phyloP scores from a whole-genome alignment of 92 coral and sea anemone species.

The Desmophyllum pertusum region DNA sequence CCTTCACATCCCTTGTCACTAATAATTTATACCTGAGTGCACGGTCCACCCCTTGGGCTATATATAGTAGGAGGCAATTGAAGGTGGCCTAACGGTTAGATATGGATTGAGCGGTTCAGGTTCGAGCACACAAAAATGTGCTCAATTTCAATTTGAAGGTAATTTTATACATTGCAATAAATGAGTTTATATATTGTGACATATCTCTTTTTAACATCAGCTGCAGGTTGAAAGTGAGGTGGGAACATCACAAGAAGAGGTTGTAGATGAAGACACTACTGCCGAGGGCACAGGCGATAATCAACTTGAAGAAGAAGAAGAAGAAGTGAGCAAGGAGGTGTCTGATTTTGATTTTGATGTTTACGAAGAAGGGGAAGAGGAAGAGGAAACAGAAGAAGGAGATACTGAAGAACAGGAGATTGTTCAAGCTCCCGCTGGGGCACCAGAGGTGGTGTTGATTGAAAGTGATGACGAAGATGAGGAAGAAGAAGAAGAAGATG shows the following conservation, averaged over 20 bases:
- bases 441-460: constrained; percentile 83
- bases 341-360: constrained; percentile 20
- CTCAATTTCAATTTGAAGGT: too few relatives aligned
- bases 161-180: neutral
- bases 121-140: too few relatives aligned
- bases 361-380: constrained; percentile 33
- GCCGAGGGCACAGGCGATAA: constrained; percentile 2
- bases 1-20: too few relatives aligned
- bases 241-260: constrained; percentile 45
- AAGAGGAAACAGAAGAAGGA: constrained; percentile 33
- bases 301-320: constrained; percentile 28
- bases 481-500: constrained; percentile 29
- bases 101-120: too few relatives aligned
- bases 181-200: neutral
- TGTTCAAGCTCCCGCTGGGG: constrained; percentile 16
- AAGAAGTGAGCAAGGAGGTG: constrained; percentile 31
- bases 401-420: constrained; percentile 38
- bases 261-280: constrained; percentile 11
- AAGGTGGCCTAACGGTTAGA: too few relatives aligned
- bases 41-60: too few relatives aligned
- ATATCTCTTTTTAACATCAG: neutral
- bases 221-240: constrained; percentile 38
- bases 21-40: too few relatives aligned
- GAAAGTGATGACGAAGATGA: constrained; percentile 88
- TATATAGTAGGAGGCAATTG: too few relatives aligned